A percentile compares a stretch with the other conserved stretches of the same genome.
phyloP scores from a whole-genome alignment of 1,140 invertebrate species.

The Brachionus rubens region DNA sequence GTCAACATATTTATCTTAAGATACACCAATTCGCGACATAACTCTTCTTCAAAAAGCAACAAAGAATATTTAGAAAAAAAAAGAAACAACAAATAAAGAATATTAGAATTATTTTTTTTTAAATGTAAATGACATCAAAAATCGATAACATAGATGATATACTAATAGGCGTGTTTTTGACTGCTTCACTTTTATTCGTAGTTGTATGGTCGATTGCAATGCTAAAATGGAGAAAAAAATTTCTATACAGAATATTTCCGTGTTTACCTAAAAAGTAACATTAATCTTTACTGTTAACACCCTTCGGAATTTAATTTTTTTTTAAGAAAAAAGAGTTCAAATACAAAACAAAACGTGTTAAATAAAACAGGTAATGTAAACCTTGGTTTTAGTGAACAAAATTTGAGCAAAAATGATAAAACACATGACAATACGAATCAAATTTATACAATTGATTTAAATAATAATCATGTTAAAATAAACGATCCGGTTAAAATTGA shows the following conservation, averaged over 20 bases:
- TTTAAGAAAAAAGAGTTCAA: not conserved
- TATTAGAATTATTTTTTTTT: not conserved
- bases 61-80: not conserved
- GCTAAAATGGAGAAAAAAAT: conserved; percentile 45
- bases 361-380: not conserved
- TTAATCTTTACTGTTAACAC: not conserved
- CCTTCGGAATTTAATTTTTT: not conserved
- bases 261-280: not conserved
- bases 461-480: conserved; percentile 10
- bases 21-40: conserved; percentile 39
- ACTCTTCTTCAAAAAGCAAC: not conserved
- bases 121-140: conserved; percentile 37
- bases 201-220: conserved; percentile 21
- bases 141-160: conserved; percentile 39
- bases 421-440: not conserved
- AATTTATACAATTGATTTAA: conserved; percentile 3
- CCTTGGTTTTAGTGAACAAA: not conserved
- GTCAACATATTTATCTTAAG: conserved; percentile 33
- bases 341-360: not conserved
- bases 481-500: not conserved
- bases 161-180: conserved; percentile 34
- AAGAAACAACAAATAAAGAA: not conserved
- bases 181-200: not conserved
- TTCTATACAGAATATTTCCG: conserved; percentile 15
- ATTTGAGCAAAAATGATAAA: not conserved